These are phyloP conservation scores for Drosophila nannoptera DNA, from an alignment of 1,140 invertebrate species.

Conservation along the genomic window DNA sequence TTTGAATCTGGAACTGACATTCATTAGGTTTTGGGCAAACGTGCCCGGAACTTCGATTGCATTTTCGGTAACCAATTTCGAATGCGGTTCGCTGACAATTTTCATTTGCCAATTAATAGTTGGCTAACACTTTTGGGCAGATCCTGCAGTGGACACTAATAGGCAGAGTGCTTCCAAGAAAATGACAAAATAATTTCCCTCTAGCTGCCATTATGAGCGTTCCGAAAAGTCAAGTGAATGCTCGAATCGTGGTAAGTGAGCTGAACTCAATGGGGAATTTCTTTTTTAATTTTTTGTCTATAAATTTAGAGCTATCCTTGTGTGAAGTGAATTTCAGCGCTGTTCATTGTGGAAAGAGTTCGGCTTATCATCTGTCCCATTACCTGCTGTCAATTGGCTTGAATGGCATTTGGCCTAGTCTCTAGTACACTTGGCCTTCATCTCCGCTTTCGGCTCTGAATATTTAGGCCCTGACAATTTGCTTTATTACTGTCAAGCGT, in stretches of 20 bases:
- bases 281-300: background rate
- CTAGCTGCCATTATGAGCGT: background rate
- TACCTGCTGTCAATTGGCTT: background rate
- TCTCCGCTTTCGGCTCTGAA: background rate
- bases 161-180: background rate
- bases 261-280: background rate
- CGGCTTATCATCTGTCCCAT: conserved; percentile 1
- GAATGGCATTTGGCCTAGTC: conserved; percentile 12
- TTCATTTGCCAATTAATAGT: conserved; percentile 25
- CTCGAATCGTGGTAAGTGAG: too few species aligned
- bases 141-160: background rate
- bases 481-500: conserved; percentile 1
- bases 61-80: conserved; percentile 14
- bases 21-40: conserved; percentile 59
- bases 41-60: conserved; percentile 49
- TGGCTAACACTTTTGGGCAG: conserved; percentile 9
- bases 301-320: too few species aligned
- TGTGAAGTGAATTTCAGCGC: too few species aligned
- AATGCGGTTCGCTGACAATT: conserved; percentile 44
- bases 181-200: conserved; percentile 14
- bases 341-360: background rate
- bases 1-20: conserved; percentile 33
- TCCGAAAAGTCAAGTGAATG: conserved; percentile 4
- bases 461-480: background rate
- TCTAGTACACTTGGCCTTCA: conserved; percentile 1